A percentile compares a stretch with the other conserved stretches of the same genome.
Conservation (phyloP, 2,888 invertebrate genomes). For the Myopa testacea region DNA sequence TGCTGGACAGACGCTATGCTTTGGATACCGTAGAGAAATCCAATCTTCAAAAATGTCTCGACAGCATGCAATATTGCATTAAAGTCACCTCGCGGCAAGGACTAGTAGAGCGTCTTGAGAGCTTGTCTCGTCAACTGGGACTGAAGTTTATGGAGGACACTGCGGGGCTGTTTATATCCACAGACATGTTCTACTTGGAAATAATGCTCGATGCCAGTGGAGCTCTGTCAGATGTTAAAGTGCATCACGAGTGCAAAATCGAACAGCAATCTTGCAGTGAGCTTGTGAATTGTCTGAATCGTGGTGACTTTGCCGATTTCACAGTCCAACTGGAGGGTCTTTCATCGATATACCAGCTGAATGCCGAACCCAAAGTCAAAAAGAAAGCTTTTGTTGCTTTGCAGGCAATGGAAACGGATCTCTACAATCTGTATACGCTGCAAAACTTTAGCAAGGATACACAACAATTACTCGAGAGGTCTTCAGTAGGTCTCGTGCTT, state of each 20-base stretch:
- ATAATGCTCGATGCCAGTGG: conserved; percentile 87
- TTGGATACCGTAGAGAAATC: conserved; percentile 86
- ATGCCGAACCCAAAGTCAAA: conserved; percentile 94
- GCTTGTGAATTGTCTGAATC: conserved; percentile 83
- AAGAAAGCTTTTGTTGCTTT: conserved; percentile 93
- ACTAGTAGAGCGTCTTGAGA: conserved; percentile 91
- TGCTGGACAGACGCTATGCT: conserved; percentile 90
- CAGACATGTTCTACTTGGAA: conserved; percentile 97
- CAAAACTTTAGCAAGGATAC: conserved; percentile 80
- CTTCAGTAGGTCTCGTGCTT: conserved; percentile 88
- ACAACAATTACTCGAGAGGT: conserved; percentile 81
- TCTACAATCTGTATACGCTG: conserved; percentile 82
- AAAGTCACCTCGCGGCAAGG: conserved; percentile 92
- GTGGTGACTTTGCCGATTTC: conserved; percentile 92
- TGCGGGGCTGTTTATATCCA: conserved; percentile 88
- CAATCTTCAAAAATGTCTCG: conserved; percentile 89
- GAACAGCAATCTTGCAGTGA: conserved; percentile 90
- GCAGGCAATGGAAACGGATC: conserved; percentile 90
- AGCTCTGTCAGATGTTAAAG: conserved; percentile 87
- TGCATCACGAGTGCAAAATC: conserved; percentile 90
- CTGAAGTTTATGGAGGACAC: conserved; percentile 89
- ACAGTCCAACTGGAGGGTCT: conserved; percentile 92
- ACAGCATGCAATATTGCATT: conserved; percentile 92
- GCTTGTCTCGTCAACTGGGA: conserved; percentile 90
- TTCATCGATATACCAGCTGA: conserved; percentile 91